Conservation (phyloP, 2,113 vertebrate species). For the Motacilla alba region DNA sequence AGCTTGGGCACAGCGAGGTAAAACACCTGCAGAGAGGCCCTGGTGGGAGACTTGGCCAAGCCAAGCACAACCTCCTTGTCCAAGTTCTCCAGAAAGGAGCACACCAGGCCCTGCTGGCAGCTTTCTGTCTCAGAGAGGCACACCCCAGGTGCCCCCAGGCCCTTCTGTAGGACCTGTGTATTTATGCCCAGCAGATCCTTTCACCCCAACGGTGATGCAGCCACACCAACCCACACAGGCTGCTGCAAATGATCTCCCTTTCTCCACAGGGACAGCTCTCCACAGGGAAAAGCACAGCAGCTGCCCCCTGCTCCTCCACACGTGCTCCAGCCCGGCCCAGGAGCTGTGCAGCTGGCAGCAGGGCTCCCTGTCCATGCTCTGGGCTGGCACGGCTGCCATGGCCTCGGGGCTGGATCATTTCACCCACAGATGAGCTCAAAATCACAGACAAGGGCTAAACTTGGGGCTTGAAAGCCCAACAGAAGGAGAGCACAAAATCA, state of each 20-base stretch:
- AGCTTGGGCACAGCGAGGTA: rapidly evolving
- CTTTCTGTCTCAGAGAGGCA: neutral
- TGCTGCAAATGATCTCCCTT: neutral
- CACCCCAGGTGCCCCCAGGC: rapidly evolving
- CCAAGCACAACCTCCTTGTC: neutral
- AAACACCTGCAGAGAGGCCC: neutral
- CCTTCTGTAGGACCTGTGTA: neutral
- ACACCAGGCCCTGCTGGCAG: neutral
- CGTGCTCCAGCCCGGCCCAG: rapidly evolving
- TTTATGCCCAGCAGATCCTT: neutral
- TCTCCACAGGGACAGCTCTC: neutral
- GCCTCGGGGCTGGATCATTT: neutral
- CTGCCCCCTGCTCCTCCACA: neutral
- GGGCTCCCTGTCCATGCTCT: neutral
- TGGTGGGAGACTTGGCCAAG: neutral
- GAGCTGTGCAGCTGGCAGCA: neutral
- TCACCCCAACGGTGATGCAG: neutral
- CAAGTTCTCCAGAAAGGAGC: neutral
- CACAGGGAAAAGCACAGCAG: neutral
- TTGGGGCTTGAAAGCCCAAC: neutral
- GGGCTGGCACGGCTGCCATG: rapidly evolving
- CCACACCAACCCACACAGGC: rapidly evolving
- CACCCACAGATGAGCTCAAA: neutral
- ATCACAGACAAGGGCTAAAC: neutral
- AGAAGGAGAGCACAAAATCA: neutral